Percentiles rank a stretch among this genome's conserved stretches.
phyloP scores from a whole-genome alignment of 2,888 invertebrate species.

The Spisula subtruncata region DNA sequence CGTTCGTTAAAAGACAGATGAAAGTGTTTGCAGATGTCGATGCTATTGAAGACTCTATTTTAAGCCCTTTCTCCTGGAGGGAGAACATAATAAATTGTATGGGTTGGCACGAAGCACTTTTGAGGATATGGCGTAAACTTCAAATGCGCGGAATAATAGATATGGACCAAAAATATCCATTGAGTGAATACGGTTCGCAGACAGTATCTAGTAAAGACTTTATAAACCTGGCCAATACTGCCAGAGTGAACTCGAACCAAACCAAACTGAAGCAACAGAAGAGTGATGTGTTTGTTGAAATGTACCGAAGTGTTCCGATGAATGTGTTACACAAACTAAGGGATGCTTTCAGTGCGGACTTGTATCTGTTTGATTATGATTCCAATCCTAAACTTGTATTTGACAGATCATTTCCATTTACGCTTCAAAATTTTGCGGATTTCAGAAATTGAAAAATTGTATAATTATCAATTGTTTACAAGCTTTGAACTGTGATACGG shows the following conservation, averaged over 20 bases:
- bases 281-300: conserved; percentile 42
- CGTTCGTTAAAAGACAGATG: not conserved
- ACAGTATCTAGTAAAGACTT: conserved; percentile 28
- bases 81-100: conserved; percentile 54
- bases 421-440: conserved; percentile 24
- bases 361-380: conserved; percentile 63
- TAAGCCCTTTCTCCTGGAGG: conserved; percentile 58
- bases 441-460: conserved; percentile 34
- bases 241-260: conserved; percentile 46
- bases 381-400: conserved; percentile 51
- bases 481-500: too few species aligned
- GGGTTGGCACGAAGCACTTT: conserved; percentile 59
- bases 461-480: too few species aligned
- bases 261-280: conserved; percentile 47
- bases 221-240: conserved; percentile 47
- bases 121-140: conserved; percentile 62
- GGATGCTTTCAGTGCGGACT: conserved; percentile 49
- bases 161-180: conserved; percentile 52
- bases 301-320: conserved; percentile 52
- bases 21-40: conserved; percentile 51
- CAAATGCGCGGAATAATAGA: conserved; percentile 65
- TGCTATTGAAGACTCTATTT: conserved; percentile 58
- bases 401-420: conserved; percentile 20
- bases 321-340: conserved; percentile 44
- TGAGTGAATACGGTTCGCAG: not conserved